Percentiles rank a stretch among this genome's conserved stretches.
Evolutionary conservation across 2,888 invertebrate species (phyloP).

Genomic region (Ennomos erosarius): DNA sequence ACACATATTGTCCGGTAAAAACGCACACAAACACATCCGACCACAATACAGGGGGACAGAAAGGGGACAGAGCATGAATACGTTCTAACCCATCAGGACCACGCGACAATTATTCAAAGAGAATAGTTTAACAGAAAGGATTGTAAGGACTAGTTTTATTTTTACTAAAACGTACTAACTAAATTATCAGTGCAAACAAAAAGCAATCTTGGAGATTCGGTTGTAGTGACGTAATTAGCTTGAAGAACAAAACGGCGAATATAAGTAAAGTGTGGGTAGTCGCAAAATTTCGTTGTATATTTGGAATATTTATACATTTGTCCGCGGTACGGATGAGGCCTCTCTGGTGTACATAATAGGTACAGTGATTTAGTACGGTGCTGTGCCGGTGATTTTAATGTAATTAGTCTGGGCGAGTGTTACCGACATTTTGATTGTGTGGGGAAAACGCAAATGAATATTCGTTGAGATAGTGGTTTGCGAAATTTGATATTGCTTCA

Average conservation of each 20-base stretch:
- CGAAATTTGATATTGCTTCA: conserved; percentile 3
- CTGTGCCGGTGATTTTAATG: conserved; percentile 72
- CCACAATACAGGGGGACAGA: conserved; percentile 73
- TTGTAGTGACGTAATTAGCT: conserved; percentile 38
- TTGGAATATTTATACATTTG: conserved; percentile 83
- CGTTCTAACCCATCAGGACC: conserved; percentile 83
- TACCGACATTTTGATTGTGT: conserved; percentile 67
- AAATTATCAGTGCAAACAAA: conserved; percentile 20
- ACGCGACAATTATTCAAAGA: conserved; percentile 86
- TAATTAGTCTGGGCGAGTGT: conserved; percentile 76
- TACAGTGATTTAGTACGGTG: conserved; percentile 79
- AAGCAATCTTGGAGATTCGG: conserved; percentile 26
- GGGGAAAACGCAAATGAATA: conserved; percentile 45
- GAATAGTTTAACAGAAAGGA: conserved; percentile 86
- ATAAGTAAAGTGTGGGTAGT: conserved; percentile 34
- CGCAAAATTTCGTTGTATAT: conserved; percentile 78
- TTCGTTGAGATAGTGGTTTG: conserved; percentile 4
- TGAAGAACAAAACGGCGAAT: conserved; percentile 11
- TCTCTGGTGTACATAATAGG: conserved; percentile 72
- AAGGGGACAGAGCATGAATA: conserved; percentile 77
- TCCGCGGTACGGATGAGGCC: conserved; percentile 75
- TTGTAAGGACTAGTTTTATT: conserved; percentile 64
- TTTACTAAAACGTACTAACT: conserved; percentile 42
- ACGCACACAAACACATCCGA: conserved; percentile 47
- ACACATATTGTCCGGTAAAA: conserved; percentile 23